These are phyloP conservation scores for Leptonema lineaticorne DNA, from an alignment of 1,140 invertebrate species.

Conservation along the genomic window DNA sequence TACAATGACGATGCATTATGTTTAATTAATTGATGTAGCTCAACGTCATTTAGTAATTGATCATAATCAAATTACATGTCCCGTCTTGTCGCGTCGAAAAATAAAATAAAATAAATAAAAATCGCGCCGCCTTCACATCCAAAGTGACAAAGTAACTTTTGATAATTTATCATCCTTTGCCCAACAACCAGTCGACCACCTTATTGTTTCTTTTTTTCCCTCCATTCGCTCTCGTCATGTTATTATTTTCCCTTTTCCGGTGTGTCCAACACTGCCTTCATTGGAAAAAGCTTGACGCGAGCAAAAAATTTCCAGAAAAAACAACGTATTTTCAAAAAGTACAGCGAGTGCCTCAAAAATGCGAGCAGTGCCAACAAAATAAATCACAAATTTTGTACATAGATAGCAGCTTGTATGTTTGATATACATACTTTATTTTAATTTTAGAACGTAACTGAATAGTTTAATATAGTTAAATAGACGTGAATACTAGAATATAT, in stretches of 20 bases:
- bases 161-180: conserved; percentile 37
- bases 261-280: neutral
- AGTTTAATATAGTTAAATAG: too few relatives aligned
- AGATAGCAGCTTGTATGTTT: too few relatives aligned
- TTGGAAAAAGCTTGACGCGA: conserved; percentile 12
- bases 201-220: conserved; percentile 30
- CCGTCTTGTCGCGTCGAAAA: conserved; percentile 20
- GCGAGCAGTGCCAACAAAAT: too few relatives aligned
- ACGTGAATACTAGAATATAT: too few relatives aligned
- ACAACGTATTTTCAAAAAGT: too few relatives aligned
- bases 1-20: too few relatives aligned
- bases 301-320: too few relatives aligned
- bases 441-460: too few relatives aligned
- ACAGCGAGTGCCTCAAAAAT: too few relatives aligned
- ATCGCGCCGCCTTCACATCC: conserved; percentile 29
- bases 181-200: conserved; percentile 15
- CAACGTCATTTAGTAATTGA: neutral
- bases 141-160: conserved; percentile 37
- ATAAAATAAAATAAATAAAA: conserved; percentile 41
- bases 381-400: too few relatives aligned
- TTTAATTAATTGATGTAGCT: neutral
- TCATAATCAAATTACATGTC: conserved; percentile 26
- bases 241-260: neutral
- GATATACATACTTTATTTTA: too few relatives aligned
- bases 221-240: too few relatives aligned